Conservation (phyloP, 2,113 vertebrate species). For the Mormyrus lacerda region DNA sequence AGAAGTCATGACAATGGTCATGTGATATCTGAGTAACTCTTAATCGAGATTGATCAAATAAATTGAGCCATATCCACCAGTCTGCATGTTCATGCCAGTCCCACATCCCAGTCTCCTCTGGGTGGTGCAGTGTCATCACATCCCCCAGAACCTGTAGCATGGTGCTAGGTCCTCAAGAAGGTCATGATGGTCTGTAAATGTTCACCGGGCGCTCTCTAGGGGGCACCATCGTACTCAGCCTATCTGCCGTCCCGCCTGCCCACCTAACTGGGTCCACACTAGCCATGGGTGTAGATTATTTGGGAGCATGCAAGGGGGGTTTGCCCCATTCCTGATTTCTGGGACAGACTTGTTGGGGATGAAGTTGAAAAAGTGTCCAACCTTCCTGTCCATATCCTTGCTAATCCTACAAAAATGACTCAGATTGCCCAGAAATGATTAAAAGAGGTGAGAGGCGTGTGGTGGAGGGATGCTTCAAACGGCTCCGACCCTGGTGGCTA, state of each 20-base stretch:
- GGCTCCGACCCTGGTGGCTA: neutral
- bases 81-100: neutral
- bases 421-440: neutral
- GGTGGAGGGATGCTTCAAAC: neutral
- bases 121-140: neutral
- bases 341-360: neutral
- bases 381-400: neutral
- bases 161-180: neutral
- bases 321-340: neutral
- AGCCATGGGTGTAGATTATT: neutral
- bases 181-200: neutral
- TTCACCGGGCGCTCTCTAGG: neutral
- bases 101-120: neutral
- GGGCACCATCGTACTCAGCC: neutral
- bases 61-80: neutral
- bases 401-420: neutral
- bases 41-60: neutral
- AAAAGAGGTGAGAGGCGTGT: neutral
- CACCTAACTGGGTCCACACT: neutral
- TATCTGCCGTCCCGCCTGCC: neutral
- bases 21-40: neutral
- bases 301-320: neutral
- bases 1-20: neutral
- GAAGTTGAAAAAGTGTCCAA: neutral
- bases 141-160: neutral